Conservation (phyloP, 2,113 vertebrate species). For the Paraplagusia blochii region DNA sequence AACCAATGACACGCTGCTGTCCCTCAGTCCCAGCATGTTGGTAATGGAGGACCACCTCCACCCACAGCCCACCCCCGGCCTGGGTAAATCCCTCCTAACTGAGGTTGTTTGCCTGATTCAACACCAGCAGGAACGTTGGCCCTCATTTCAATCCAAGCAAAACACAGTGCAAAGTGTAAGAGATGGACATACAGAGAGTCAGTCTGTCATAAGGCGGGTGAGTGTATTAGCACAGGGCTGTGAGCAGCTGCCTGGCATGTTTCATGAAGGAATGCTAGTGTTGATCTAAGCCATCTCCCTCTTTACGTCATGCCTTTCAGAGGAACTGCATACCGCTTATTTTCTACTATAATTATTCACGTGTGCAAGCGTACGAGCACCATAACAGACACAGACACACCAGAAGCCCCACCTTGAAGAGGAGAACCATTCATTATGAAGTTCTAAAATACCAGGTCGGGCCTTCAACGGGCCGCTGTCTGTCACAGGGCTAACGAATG, state of each 20-base stretch:
- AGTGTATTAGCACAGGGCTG: slow-evolving; percentile 32
- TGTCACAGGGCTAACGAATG: slow-evolving; percentile 37
- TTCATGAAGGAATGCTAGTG: slow-evolving; percentile 48
- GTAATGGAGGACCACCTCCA: too few relatives aligned
- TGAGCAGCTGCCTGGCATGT: slow-evolving; percentile 38
- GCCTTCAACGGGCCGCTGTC: slow-evolving; percentile 41
- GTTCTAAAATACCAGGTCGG: slow-evolving; percentile 59
- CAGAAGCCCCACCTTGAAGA: slow-evolving; percentile 52
- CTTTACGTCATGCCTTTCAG: slow-evolving; percentile 43
- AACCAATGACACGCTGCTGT: slow-evolving; percentile 33
- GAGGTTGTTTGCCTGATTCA: too few relatives aligned
- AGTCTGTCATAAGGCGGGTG: slow-evolving; percentile 38
- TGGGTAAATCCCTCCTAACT: too few relatives aligned
- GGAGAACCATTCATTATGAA: slow-evolving; percentile 61
- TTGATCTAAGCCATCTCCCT: slow-evolving; percentile 51
- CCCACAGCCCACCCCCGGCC: too few relatives aligned
- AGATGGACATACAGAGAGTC: slow-evolving; percentile 23
- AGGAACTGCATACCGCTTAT: slow-evolving; percentile 30
- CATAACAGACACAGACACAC: slow-evolving; percentile 27
- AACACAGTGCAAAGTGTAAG: slow-evolving; percentile 29
- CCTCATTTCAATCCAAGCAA: slow-evolving; percentile 43
- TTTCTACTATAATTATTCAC: slow-evolving; percentile 53
- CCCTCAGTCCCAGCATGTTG: too few relatives aligned
- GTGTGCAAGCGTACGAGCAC: slow-evolving; percentile 12
- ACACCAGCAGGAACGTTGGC: too few relatives aligned